These are phyloP conservation scores for Catharus bicknelli DNA, from an alignment of 2,113 vertebrate genomes.

Conservation along the genomic window DNA sequence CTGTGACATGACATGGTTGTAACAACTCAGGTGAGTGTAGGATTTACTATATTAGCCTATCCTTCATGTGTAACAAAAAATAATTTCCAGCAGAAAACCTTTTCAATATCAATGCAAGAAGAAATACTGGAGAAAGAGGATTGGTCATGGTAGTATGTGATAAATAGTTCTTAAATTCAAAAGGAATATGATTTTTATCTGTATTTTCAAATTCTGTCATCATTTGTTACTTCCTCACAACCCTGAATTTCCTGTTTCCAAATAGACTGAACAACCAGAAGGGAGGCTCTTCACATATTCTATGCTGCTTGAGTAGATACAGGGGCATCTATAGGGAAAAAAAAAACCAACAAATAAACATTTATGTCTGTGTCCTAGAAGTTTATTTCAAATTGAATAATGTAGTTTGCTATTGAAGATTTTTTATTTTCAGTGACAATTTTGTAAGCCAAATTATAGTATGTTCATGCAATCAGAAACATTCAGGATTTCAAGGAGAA, in stretches of 20 bases:
- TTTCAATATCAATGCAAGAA: background rate
- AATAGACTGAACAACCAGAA: background rate
- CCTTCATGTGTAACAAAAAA: background rate
- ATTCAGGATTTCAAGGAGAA: background rate
- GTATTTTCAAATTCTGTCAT: background rate
- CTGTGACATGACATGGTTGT: background rate
- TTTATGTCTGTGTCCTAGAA: background rate
- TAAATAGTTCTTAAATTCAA: background rate
- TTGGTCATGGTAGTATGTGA: background rate
- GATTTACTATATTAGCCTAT: background rate
- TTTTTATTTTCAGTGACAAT: slow-evolving; percentile 21
- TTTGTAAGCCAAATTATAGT: slow-evolving; percentile 22
- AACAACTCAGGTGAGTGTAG: background rate
- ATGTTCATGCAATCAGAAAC: slow-evolving; percentile 14
- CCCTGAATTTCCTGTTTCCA: background rate
- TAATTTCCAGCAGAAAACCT: background rate
- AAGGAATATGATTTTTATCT: background rate
- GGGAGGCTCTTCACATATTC: background rate
- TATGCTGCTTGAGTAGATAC: background rate
- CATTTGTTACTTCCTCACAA: background rate
- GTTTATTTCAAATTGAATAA: background rate
- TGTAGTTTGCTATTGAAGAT: background rate
- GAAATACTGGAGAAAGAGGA: background rate
- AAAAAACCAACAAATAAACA: background rate
- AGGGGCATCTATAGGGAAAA: background rate